Evolutionary conservation across 2,797 vertebrate species (phyloP), one percentile per base, ranked within the genome.

Genomic region (Uromys caudimaculatus): DNA sequence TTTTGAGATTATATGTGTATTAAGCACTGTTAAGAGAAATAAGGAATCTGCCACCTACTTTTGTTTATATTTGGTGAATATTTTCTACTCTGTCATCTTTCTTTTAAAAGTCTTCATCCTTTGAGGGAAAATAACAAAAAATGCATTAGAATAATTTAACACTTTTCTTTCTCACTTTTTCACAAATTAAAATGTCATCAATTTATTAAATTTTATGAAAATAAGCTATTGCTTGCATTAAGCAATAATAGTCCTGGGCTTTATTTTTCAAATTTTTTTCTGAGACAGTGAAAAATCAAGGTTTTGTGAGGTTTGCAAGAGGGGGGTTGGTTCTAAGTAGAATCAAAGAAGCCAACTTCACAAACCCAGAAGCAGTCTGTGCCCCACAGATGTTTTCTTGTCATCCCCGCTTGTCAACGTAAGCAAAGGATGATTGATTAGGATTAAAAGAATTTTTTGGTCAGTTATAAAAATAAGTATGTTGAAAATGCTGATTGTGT

Each of bases 401-500:
- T 91, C 47, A 47, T 85, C 83, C 38, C 87, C 94, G 77, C 71
- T 83, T 93, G 79, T 47, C 84, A 93, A 67, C 89, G 60, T 92
- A 94, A 93, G 89, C 77, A 93, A 11, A 77, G 27, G 23, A 50
- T 94, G 64, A 95, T 44, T 96, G 14, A 94, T 96, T 95, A 91
- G 83, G 44, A 93, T 89, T 96, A 89, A 95, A 89, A 62, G 21
- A 88, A 91, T 84, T 93, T 96, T 87, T 77, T 95, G 71, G 64
- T 92, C 44, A 73, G 14, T 67, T 92, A 85, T 58, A 47, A 95
- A 96, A 84, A 73, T 76, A 56, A 75, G 32, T 77, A 88, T 64
- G 38, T 76, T 81, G 38, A 11, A 54, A 95, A 92, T 95, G 86
- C 64, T 84, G 89, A 95, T 79, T 92, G 0, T 93, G 16, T 17